phyloP scores from a whole-genome alignment of 2,888 invertebrate genomes.

The Tetranychus piercei region DNA sequence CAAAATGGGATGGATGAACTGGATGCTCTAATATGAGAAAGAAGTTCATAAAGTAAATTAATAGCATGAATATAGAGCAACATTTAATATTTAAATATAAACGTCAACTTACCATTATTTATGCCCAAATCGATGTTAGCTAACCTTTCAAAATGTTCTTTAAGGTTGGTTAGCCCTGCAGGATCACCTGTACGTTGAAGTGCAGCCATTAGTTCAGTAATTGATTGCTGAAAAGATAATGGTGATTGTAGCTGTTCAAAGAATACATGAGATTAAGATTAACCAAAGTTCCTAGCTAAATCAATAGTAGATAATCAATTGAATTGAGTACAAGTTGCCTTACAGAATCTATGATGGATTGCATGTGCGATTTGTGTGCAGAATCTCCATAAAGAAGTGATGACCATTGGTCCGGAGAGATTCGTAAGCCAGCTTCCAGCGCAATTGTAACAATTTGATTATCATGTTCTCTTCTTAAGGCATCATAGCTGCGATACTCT shows the following conservation, averaged over 20 bases:
- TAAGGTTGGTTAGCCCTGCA: conserved; percentile 53
- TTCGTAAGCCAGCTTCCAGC: conserved; percentile 82
- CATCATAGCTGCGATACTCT: conserved; percentile 85
- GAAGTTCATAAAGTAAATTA: no score
- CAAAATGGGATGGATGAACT: conserved; percentile 15
- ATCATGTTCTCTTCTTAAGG: conserved; percentile 81
- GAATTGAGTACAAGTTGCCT: background rate
- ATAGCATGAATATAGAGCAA: no score
- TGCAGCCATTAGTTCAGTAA: conserved; percentile 74
- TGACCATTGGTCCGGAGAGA: conserved; percentile 97
- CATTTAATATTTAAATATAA: background rate
- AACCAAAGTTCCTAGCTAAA: background rate
- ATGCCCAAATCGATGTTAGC: conserved; percentile 69
- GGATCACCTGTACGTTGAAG: conserved; percentile 75
- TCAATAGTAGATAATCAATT: background rate
- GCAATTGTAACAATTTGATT: conserved; percentile 97
- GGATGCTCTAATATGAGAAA: conserved; percentile 5
- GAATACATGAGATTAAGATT: background rate
- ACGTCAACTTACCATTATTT: conserved; percentile 36
- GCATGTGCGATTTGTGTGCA: conserved; percentile 92
- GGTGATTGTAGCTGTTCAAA: conserved; percentile 58
- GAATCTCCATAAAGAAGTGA: conserved; percentile 86
- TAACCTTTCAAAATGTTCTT: conserved; percentile 60
- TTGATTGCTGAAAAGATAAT: conserved; percentile 66
- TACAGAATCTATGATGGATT: conserved; percentile 43